These are phyloP conservation scores for Bombus picipes DNA, from an alignment of 1,140 invertebrate genomes.

Conservation along the genomic window DNA sequence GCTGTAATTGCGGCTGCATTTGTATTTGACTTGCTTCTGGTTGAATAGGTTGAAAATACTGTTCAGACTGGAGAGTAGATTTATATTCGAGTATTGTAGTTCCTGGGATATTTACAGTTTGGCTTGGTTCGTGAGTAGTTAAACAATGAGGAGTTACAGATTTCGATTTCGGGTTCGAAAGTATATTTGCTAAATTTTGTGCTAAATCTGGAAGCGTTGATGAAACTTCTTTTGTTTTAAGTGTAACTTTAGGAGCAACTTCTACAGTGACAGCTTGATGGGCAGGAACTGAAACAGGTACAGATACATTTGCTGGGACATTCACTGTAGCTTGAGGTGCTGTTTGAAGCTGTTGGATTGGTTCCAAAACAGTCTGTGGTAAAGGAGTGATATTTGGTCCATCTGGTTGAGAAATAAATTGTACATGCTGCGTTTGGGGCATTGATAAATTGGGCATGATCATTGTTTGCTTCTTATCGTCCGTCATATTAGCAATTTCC, in stretches of 20 bases:
- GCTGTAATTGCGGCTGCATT: constrained; percentile 65
- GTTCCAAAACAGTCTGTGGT: constrained; percentile 44
- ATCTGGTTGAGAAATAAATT: constrained; percentile 56
- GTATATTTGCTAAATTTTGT: constrained; percentile 81
- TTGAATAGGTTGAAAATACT: constrained; percentile 79
- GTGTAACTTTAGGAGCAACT: constrained; percentile 68
- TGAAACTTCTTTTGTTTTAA: constrained; percentile 78
- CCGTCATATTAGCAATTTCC: constrained; percentile 61
- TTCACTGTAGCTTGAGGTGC: constrained; percentile 60
- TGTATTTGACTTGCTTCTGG: constrained; percentile 71
- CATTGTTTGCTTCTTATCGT: constrained; percentile 63
- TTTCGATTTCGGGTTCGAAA: constrained; percentile 81
- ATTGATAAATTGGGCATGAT: constrained; percentile 33
- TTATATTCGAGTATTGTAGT: constrained; percentile 50
- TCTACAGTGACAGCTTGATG: constrained; percentile 64
- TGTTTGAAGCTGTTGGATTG: constrained; percentile 61
- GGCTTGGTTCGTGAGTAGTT: constrained; percentile 67
- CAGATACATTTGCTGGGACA: constrained; percentile 24
- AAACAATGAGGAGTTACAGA: constrained; percentile 71
- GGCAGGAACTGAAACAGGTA: constrained; percentile 35
- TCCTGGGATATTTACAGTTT: constrained; percentile 33
- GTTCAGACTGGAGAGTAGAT: constrained; percentile 73
- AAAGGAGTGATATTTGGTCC: constrained; percentile 22
- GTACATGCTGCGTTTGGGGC: constrained; percentile 56
- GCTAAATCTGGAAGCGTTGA: constrained; percentile 80